phyloP scores from a whole-genome alignment of 1,140 invertebrate genomes.

The Drosophila sturtevanti region DNA sequence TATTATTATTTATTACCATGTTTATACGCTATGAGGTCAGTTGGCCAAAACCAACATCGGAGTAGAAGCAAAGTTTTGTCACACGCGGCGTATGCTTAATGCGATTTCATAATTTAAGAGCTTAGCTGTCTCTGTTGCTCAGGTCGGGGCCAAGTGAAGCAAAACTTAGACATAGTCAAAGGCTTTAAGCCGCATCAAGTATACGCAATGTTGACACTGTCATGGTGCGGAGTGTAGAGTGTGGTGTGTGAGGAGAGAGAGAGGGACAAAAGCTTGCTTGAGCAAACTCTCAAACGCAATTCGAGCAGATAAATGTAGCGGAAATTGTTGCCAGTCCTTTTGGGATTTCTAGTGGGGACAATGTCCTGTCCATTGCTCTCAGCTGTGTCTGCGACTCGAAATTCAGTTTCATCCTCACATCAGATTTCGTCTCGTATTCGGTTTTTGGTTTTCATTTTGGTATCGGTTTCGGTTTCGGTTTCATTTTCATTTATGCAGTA shows the following conservation, averaged over 20 bases:
- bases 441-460: conserved; percentile 5
- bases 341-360: neutral
- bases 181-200: conserved; percentile 22
- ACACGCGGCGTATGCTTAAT: conserved; percentile 46
- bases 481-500: neutral
- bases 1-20: conserved; percentile 61
- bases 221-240: neutral
- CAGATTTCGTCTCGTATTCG: neutral
- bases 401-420: neutral
- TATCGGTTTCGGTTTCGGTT: neutral
- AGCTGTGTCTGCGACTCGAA: neutral
- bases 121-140: conserved; percentile 9
- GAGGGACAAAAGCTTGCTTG: neutral
- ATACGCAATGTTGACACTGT: conserved; percentile 12
- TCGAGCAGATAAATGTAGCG: conserved; percentile 22
- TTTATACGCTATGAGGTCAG: conserved; percentile 24
- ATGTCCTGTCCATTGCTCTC: conserved; percentile 2
- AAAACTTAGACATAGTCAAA: conserved; percentile 19
- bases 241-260: no score
- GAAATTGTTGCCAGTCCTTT: conserved; percentile 18
- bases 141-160: conserved; percentile 23
- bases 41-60: conserved; percentile 1
- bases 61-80: conserved; percentile 9
- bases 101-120: conserved; percentile 28
- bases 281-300: conserved; percentile 13